Conservation (phyloP, 2,113 vertebrate species). For the Solea solea region DNA sequence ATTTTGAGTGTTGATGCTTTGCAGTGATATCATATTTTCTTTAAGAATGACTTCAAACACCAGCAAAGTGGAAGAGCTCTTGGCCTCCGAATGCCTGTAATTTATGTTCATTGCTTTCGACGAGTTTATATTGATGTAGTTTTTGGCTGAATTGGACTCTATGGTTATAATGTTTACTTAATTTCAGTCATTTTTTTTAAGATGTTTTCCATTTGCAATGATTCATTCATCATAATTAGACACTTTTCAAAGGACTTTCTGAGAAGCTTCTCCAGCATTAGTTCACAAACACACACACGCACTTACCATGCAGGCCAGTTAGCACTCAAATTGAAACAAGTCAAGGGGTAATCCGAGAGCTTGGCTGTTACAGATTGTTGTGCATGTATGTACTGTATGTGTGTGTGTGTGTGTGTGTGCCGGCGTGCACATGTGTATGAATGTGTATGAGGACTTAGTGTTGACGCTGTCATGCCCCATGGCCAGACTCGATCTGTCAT, state of each 20-base stretch:
- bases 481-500: constrained; percentile 42
- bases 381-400: neutral
- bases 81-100: too few species aligned
- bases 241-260: neutral
- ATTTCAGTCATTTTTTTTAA: too few species aligned
- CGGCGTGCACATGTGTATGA: neutral
- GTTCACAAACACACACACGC: neutral
- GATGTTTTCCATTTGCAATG: too few species aligned
- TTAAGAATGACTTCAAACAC: too few species aligned
- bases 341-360: constrained; percentile 1
- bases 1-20: too few species aligned
- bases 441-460: constrained; percentile 33
- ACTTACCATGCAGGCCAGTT: constrained; percentile 10
- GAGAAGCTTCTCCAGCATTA: neutral
- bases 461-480: constrained; percentile 23
- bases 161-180: too few species aligned
- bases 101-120: too few species aligned
- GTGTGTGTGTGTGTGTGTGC: neutral
- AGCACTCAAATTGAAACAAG: constrained; percentile 6
- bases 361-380: constrained; percentile 23
- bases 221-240: too few species aligned
- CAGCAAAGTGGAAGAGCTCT: too few species aligned
- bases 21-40: too few species aligned
- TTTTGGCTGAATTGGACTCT: too few species aligned
- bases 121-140: too few species aligned